Evolutionary conservation across 2,113 vertebrate species (phyloP), one percentile per base, ranked within the genome.

Genomic region (Gallinago undulata): DNA sequence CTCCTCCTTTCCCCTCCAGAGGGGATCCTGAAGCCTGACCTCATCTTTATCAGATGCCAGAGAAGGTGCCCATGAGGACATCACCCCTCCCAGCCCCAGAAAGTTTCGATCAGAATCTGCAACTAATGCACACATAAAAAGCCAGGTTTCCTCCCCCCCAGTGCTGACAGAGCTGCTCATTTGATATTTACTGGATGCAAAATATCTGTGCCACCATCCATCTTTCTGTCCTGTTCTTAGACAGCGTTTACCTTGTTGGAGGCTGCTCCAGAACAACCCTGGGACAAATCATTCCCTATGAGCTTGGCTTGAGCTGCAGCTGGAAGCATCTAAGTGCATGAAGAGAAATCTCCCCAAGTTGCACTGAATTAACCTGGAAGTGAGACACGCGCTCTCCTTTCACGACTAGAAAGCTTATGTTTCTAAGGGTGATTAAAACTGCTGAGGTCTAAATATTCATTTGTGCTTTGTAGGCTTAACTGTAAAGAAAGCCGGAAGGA

Each of bases 191-290:
- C 75, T 51, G 55, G 39, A 72, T 66, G 62, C 67, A 94, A 83
- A 63, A 64, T 80, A 76, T 56, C 86, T 66, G 17, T 60, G 24
- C 57, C 75, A 75, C 64, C 86, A 75, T 90, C 85, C 88, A 16
- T 72, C 91, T 93, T 79, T 28, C 81, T 82, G 37, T 41, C 86
- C 69, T 79, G 79, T 86, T 92, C 93, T 90, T 95, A 56, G 86
- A 87, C 50, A 95, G 75, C 75, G 47, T 31, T 39, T 27, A 51
- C 51, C 45, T 87, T 45, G 1, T 9, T 62, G 31, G 66, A 78
- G 39, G 66, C 62, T 62, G 50, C 85, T 57, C 69, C 90, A 91
- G 51, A 66, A 93, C 87, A 87, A 50, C 31, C 31, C 6, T 3
- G 3, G 85, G 70, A 85, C 53, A 79, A 90, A 72, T 37, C 31